Percentiles rank a stretch among this genome's conserved stretches.
phyloP scores from a whole-genome alignment of 2,797 vertebrate species.

The Spheniscus humboldti region DNA sequence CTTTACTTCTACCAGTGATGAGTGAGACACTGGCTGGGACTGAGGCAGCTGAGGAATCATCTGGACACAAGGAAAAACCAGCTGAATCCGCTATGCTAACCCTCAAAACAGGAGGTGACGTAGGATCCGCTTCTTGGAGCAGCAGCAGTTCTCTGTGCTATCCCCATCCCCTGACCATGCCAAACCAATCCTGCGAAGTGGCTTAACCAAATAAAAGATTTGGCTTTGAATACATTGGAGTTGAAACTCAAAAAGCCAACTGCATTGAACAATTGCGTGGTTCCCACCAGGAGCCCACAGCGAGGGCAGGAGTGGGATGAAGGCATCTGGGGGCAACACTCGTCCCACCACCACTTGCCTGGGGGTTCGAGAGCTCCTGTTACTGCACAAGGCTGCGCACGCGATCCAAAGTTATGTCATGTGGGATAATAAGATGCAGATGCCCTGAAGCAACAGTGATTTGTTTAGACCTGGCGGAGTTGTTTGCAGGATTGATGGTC shows the following conservation, averaged over 20 bases:
- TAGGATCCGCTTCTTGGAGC: not conserved
- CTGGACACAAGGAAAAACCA: not conserved
- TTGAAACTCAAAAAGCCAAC: not conserved
- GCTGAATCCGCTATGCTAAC: not conserved
- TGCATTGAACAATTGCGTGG: rapidly evolving
- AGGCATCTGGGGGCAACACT: not conserved
- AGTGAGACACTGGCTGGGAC: not conserved
- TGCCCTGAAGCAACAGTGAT: not conserved
- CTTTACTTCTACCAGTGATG: not conserved
- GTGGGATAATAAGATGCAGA: not conserved
- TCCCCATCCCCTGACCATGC: not conserved
- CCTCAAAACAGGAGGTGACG: not conserved
- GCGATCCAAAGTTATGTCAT: not conserved
- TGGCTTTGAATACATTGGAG: not conserved
- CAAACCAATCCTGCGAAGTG: rapidly evolving
- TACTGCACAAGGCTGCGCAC: not conserved
- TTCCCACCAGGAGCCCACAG: not conserved
- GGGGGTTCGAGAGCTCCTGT: rapidly evolving
- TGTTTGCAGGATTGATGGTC: not conserved
- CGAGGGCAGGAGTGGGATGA: not conserved
- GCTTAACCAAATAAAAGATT: not conserved
- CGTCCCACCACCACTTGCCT: rapidly evolving
- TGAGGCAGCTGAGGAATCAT: rapidly evolving
- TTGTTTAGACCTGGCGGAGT: not conserved
- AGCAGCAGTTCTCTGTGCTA: not conserved